Percentiles rank a stretch among this genome's conserved stretches.
These are phyloP conservation scores for Tetropium fuscum DNA, from an alignment of 2,888 invertebrate genomes.

Conservation along the genomic window DNA sequence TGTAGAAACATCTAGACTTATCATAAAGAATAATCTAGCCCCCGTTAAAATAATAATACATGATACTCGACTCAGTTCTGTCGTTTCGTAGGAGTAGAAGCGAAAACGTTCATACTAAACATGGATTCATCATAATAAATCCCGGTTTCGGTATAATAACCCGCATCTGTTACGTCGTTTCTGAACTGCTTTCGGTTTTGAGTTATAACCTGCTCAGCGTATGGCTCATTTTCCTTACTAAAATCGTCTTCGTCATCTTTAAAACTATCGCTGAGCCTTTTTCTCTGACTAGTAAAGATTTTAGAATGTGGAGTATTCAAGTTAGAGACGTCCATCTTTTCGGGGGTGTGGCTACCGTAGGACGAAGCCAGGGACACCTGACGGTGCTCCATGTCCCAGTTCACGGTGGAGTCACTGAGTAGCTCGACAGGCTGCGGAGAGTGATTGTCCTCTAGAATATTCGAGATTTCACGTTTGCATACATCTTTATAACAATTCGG, in stretches of 20 bases:
- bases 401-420: conserved; percentile 53
- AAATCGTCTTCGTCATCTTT: conserved; percentile 50
- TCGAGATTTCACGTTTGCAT: too few relatives aligned
- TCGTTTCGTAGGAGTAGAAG: conserved; percentile 61
- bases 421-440: conserved; percentile 26
- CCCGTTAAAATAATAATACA: not conserved
- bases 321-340: conserved; percentile 59
- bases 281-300: conserved; percentile 60
- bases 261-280: conserved; percentile 64
- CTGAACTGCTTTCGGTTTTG: conserved; percentile 47
- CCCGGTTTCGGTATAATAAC: conserved; percentile 57
- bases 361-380: conserved; percentile 55
- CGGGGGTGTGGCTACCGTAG: conserved; percentile 40
- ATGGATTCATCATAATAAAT: conserved; percentile 44
- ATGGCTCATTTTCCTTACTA: conserved; percentile 42
- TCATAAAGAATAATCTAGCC: not conserved
- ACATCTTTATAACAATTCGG: too few relatives aligned
- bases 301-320: conserved; percentile 61
- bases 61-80: conserved; percentile 1
- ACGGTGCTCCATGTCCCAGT: conserved; percentile 64
- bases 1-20: not conserved
- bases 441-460: conserved; percentile 21
- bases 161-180: conserved; percentile 55
- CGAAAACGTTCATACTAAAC: conserved; percentile 52
- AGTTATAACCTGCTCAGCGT: conserved; percentile 27